Base-by-base conservation (phyloP, 1,140 invertebrate genomes). In the Drosophila azteca region DNA sequence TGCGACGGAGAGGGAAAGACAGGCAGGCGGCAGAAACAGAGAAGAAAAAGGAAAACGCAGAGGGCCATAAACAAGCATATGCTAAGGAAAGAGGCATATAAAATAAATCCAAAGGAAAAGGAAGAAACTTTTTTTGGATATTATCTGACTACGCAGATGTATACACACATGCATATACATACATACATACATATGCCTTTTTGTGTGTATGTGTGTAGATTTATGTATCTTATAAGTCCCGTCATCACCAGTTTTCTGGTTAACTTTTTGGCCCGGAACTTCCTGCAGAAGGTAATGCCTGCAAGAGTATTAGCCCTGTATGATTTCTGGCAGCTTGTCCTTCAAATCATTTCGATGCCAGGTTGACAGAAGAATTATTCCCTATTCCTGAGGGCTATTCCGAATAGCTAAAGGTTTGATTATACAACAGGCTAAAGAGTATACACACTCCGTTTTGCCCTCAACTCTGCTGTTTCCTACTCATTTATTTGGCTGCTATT, bases 31-130 rank as follows among this genome's bases (percentile, higher is more conserved):
- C 22, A 61, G 26, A 9, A 45, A 39, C 15, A 29, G 50, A 44
- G 29, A 7, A 41, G 50, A 48, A 43, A 13, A 9, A 49, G 29
- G 31, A 39, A 63, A 17, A 55, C 50, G 29, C 24, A 58, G 22
- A 57, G 60, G 60, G 35, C 77, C 65, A 81, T 87, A 81, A 84
- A 85, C 74, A 87, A 85, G 78, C 82, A 87, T 85, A 87, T 85
- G 82, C 78, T 78, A 82, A 87, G 70, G 69, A 49, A 77, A 73
- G 71, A 78, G 68, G 70, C 82, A 85, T 82, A 87, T 31, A 31
- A 85, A 85, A 85, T 82, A 78, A 85, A 73, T 68, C 44, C 78
- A 62, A 67, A 59, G 46, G 46, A 73, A 62, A 31, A 31, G 51
- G 51, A 65, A 62, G 31, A 9, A 82, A 87, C 74, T 87, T 85